Conservation (phyloP, 2,888 invertebrate species). For the Melanargia galathea region DNA sequence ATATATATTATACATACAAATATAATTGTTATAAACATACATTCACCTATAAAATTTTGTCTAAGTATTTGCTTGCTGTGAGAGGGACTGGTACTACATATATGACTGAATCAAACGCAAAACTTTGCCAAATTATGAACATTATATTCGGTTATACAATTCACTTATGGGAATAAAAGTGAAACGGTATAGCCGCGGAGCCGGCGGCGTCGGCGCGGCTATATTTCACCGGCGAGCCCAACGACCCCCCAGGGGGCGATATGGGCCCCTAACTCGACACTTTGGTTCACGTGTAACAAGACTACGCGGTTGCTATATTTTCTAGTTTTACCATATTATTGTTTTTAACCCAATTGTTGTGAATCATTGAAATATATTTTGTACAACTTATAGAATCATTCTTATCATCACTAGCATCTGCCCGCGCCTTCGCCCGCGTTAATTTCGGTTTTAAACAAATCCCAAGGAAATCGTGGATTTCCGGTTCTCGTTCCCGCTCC, state of each 20-base stretch:
- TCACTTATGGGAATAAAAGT: slow-evolving; percentile 32
- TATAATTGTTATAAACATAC: too few relatives aligned
- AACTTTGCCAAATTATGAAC: too few relatives aligned
- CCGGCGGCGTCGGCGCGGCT: neutral
- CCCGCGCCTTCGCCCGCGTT: too few relatives aligned
- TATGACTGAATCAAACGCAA: too few relatives aligned
- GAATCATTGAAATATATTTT: neutral
- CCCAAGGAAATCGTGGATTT: too few relatives aligned
- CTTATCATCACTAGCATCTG: neutral
- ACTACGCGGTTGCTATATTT: neutral
- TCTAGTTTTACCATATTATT: neutral
- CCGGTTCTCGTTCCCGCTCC: too few relatives aligned
- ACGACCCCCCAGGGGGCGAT: slow-evolving; percentile 35
- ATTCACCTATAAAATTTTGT: too few relatives aligned
- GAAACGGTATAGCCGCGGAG: slow-evolving; percentile 26
- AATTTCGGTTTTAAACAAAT: too few relatives aligned
- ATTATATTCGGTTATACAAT: slow-evolving; percentile 17
- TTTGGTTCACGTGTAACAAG: slow-evolving; percentile 19
- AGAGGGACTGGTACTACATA: too few relatives aligned
- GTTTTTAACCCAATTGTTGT: neutral
- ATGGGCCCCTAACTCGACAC: slow-evolving; percentile 32
- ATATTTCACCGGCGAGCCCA: slow-evolving; percentile 33
- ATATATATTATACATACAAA: too few relatives aligned
- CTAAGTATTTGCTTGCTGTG: too few relatives aligned
- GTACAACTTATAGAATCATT: too few relatives aligned